Evolutionary conservation across 2,888 invertebrate species (phyloP).

Genomic region (Neoscelio sp.): DNA sequence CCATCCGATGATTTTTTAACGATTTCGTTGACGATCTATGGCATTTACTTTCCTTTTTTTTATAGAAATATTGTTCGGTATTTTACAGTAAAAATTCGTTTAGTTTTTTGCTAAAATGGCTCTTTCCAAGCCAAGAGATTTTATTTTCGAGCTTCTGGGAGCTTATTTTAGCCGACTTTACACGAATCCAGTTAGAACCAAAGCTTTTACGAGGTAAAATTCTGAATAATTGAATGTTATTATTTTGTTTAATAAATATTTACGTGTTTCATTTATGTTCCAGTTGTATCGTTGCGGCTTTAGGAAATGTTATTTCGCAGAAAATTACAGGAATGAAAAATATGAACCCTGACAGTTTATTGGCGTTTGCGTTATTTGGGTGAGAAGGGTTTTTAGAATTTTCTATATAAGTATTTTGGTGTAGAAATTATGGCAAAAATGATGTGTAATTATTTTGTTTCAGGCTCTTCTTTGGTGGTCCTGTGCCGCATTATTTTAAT

Average conservation of each 20-base stretch:
- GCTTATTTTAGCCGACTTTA: conserved; percentile 91
- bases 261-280: conserved; percentile 71
- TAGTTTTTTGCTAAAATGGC: conserved; percentile 84
- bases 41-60: conserved; percentile 2
- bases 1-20: conserved; percentile 27
- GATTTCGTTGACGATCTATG: conserved; percentile 11
- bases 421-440: neutral
- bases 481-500: conserved; percentile 92
- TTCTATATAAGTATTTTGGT: conserved; percentile 6
- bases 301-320: conserved; percentile 90
- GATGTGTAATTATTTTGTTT: conserved; percentile 56
- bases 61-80: too few relatives aligned
- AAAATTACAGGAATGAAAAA: conserved; percentile 87
- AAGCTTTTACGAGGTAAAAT: conserved; percentile 90
- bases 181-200: conserved; percentile 90
- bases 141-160: conserved; percentile 87
- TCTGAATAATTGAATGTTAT: conserved; percentile 9
- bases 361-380: conserved; percentile 92
- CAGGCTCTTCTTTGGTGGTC: conserved; percentile 91
- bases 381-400: conserved; percentile 77
- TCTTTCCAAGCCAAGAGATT: conserved; percentile 86
- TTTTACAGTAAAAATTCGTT: neutral
- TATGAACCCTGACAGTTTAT: conserved; percentile 87
- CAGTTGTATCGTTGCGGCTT: conserved; percentile 89
- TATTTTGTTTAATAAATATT: conserved; percentile 3